Base-by-base conservation (phyloP, 2,888 invertebrate species). In the Acronicta psi region DNA sequence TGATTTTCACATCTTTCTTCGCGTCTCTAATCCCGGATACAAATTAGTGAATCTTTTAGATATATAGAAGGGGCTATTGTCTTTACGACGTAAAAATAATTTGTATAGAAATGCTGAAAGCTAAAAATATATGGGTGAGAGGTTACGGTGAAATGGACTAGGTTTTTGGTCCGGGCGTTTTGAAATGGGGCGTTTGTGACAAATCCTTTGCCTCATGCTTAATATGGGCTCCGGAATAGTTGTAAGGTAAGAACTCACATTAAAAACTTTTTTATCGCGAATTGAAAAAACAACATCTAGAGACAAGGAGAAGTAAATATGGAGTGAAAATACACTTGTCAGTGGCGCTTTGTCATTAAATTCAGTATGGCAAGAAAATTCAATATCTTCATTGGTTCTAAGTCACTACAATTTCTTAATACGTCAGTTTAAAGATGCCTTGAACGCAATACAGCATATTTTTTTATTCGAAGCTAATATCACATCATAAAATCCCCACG, bases 1-100 rank as follows among this genome's bases (percentile, higher is more conserved):
- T 98, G 83, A 98, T 99, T 88, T 96, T 99, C 75, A 96, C 98
- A 0, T 97, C 98, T 2, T 99, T 99, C 91, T 98, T 99, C 87
- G 96, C 98, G 10, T 99, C 99, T 0, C 94, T 99, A 54, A 96
- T 99, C 86, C 99, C 99, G 0, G 98, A 99, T 83, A 97, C 97
- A 72, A 98, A 92, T 65, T 88, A 86, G 63, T 14, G 17, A 17
- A 43, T 43, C 18, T 46, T 38, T 18, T 42, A 50, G 40, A 17
- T 43, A 45, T 43, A 45, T 49, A 47, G 18, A 43, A 31, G 68
- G 53, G 34, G 36, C 29, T 42, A 50, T 25, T 56, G 69, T 67
- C 61, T 60, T 66, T n/a, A 58, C 43, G 73, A 68, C 59, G 54
- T 63, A 58, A 75, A 72, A 72, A 65, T 64, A 50, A 25, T 37